Conservation (phyloP, 1,140 invertebrate genomes). For the Temnothorax longispinosus region DNA sequence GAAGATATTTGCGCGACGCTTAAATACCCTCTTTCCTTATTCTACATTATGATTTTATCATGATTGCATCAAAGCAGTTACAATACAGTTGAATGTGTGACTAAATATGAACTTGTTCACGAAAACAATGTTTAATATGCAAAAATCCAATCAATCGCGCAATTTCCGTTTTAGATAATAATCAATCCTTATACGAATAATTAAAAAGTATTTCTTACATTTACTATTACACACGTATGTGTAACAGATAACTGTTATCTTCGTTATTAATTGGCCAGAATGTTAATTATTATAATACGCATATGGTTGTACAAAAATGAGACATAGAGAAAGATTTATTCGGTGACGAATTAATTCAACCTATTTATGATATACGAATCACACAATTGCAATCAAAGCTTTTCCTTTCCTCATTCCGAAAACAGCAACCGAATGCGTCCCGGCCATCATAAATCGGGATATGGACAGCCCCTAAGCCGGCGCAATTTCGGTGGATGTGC, state of each 20-base stretch:
- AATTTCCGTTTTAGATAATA: background rate
- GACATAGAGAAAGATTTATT: background rate
- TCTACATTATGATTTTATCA: background rate
- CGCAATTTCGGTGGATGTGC: conserved; percentile 7
- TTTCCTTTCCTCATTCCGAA: background rate
- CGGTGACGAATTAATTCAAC: background rate
- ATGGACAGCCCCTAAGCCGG: background rate
- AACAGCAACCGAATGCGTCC: background rate
- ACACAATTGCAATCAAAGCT: background rate
- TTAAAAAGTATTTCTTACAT: background rate
- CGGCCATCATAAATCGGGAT: background rate
- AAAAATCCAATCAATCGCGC: background rate
- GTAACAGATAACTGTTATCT: background rate
- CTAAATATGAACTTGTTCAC: background rate
- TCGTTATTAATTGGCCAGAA: background rate
- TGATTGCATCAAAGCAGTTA: background rate
- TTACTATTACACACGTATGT: background rate
- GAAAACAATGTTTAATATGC: background rate
- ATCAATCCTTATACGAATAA: background rate
- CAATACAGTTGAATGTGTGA: background rate
- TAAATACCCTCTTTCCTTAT: background rate
- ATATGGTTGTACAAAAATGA: background rate
- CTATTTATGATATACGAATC: background rate
- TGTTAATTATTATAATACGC: background rate
- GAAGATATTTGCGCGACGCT: background rate